These are phyloP conservation scores for Phylloscopus whistleri DNA, from an alignment of 2,113 vertebrate genomes.

Conservation along the genomic window DNA sequence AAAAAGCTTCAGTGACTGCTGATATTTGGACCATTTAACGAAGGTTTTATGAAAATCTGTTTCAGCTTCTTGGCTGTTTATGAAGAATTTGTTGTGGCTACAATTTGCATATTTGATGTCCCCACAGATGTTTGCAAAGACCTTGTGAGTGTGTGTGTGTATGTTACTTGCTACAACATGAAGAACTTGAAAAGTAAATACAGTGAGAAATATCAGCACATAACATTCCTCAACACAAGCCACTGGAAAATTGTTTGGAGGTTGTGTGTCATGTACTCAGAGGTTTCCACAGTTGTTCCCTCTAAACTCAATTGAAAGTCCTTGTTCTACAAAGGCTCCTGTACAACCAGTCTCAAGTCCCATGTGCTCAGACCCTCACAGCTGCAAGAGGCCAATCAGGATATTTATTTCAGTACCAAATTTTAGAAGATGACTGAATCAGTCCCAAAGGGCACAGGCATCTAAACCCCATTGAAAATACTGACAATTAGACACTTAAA, in stretches of 20 bases:
- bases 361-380: not conserved
- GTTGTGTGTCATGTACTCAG: not conserved
- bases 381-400: not conserved
- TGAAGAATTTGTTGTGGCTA: not conserved
- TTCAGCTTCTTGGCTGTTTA: not conserved
- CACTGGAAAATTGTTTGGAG: not conserved
- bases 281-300: not conserved
- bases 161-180: not conserved
- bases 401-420: not conserved
- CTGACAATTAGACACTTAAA: not conserved
- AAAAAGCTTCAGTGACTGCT: not conserved
- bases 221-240: not conserved
- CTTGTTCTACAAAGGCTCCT: not conserved
- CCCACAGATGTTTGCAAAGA: not conserved
- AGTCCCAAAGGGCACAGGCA: not conserved
- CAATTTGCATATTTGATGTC: not conserved
- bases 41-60: not conserved
- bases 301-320: not conserved
- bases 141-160: not conserved
- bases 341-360: not conserved
- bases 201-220: not conserved
- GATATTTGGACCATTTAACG: not conserved
- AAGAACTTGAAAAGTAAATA: constrained; percentile 1
- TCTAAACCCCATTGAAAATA: not conserved
- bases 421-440: not conserved